Evolutionary conservation across 1,140 invertebrate species (phyloP).

Genomic region (Ceratosolen solmsi): DNA sequence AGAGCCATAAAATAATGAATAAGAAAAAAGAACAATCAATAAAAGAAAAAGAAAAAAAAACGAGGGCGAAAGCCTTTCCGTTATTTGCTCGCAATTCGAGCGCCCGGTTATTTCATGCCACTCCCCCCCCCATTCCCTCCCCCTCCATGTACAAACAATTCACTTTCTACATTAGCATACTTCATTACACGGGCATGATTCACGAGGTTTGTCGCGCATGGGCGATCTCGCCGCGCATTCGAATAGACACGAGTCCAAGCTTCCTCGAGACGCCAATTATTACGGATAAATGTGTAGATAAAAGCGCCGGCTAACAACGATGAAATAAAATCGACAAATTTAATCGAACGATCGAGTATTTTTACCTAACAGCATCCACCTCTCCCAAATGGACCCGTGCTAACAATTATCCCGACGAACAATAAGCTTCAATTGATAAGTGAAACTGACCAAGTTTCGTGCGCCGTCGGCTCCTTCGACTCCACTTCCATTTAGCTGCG

Average conservation of each 20-base stretch:
- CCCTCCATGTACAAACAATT: neutral
- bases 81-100: neutral
- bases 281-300: neutral
- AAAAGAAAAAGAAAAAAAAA: neutral
- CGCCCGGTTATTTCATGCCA: neutral
- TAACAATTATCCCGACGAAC: neutral
- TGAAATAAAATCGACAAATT: no score
- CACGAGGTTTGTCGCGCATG: neutral
- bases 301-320: neutral
- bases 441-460: neutral
- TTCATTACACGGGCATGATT: neutral
- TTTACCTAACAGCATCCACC: neutral
- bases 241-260: neutral
- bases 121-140: no score
- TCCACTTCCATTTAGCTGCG: no score
- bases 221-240: neutral
- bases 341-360: no score
- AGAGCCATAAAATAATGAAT: no score
- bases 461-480: no score
- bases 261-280: neutral
- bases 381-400: no score
- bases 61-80: neutral
- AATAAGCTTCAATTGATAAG: neutral
- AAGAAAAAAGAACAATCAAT: no score
- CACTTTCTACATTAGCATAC: conserved; percentile 25